Base-by-base conservation (phyloP, 2,888 invertebrate species). In the Maniola hyperantus region DNA sequence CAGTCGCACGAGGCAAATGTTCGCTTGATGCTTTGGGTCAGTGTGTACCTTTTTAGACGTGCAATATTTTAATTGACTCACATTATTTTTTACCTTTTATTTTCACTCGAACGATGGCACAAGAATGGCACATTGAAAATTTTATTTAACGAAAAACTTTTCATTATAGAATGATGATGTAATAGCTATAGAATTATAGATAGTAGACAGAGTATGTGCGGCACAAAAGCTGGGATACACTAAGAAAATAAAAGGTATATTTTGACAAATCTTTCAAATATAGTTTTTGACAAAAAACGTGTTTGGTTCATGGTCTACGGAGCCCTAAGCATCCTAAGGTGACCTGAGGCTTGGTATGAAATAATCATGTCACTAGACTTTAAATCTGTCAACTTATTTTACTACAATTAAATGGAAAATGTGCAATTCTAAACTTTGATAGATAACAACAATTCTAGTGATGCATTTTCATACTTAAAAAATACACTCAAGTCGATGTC, bases 81-180 rank as follows among this genome's bases (percentile, higher is more conserved):
- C n/a, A 42, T 18, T 44, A 15, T 65, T 59, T 59, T 42, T 15
- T 26, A 39, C 2, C n/a, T 20, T 42, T 62, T 53, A 36, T 62
- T 42, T 62, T 26, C 7, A 53, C 62, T 62, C 62, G 53, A 62
- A 62, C 53, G 42, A 62, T 53, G 55, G 66, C 70, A 68, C 68
- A 70, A 66, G 57, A 57, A 36, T 15, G 54, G 54, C 65, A 65
- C 48, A 70, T 10, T 8, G 10, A 50, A 34, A 50, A 36, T 13
- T 42, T 15, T 53, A 13, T 44, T 0, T 34, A 10, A 36, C 50
- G 20, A 42, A 42, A 55, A 55, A 20, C 2, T 15, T 39, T 20
- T 61, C 60, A 66, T 66, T 50, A 13, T 66, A 69, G 69, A 46
- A 10, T n/a, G n/a, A n/a, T n/a, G n/a, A n/a, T 33, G 42, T 11